These are phyloP conservation scores for Rhadina sibilatrix DNA, from an alignment of 2,113 vertebrate genomes.

Conservation along the genomic window DNA sequence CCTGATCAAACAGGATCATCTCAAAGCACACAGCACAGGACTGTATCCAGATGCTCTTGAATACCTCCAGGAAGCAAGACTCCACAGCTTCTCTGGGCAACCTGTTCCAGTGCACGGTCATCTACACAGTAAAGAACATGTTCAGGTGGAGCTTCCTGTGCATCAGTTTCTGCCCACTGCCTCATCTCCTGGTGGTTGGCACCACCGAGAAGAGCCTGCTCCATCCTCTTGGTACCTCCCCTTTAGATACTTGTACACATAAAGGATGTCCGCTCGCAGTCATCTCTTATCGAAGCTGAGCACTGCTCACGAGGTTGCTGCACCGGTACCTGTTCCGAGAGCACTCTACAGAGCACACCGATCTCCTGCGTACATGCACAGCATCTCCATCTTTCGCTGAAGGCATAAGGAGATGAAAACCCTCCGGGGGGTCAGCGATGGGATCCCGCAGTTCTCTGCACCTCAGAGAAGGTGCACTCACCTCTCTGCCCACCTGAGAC, in stretches of 20 bases:
- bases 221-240: too few relatives aligned
- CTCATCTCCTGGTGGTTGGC: background rate
- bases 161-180: background rate
- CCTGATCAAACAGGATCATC: background rate
- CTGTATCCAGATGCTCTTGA: background rate
- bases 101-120: background rate
- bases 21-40: background rate
- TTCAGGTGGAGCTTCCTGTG: background rate
- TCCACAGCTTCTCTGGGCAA: background rate
- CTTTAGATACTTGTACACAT: background rate
- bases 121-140: background rate
- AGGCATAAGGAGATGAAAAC: background rate
- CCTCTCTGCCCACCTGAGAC: background rate
- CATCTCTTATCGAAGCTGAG: background rate
- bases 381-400: background rate
- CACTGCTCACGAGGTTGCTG: background rate
- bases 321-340: background rate
- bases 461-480: background rate
- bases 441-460: background rate
- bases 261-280: background rate
- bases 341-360: background rate
- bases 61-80: background rate
- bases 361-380: accelerated
- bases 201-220: background rate
- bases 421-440: accelerated